A percentile compares a stretch with the other conserved stretches of the same genome.
These are phyloP conservation scores for Eleginops maclovinus DNA, from an alignment of 2,113 vertebrate genomes.

Conservation along the genomic window DNA sequence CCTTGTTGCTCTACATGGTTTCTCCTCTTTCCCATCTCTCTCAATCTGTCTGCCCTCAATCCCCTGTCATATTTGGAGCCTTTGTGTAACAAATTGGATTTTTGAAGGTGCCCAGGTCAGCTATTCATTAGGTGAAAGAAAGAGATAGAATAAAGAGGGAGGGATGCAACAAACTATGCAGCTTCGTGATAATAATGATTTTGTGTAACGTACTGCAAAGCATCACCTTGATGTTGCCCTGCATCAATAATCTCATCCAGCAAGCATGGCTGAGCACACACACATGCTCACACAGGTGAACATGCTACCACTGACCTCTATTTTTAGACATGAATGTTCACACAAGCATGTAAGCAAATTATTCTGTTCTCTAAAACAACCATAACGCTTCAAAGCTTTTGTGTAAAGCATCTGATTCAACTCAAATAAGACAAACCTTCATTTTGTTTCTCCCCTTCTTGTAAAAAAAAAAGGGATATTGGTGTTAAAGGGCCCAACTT, in stretches of 20 bases:
- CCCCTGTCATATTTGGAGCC: conserved; percentile 52
- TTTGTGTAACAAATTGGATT: conserved; percentile 72
- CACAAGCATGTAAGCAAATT: conserved; percentile 32
- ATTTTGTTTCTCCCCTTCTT: conserved; percentile 23
- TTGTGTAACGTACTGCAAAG: conserved; percentile 24
- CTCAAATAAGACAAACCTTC: conserved; percentile 45
- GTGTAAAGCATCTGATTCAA: conserved; percentile 42
- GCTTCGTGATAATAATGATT: conserved; percentile 16
- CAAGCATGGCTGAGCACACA: conserved; percentile 57
- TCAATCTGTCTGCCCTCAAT: conserved; percentile 58
- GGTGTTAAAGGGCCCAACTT: conserved; percentile 15
- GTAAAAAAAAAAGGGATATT: neutral
- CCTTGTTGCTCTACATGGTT: conserved; percentile 13
- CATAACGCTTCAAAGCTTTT: conserved; percentile 8
- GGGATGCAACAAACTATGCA: conserved; percentile 23
- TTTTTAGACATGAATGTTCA: conserved; percentile 57
- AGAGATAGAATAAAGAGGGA: neutral
- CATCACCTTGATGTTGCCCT: conserved; percentile 39
- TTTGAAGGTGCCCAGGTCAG: conserved; percentile 48
- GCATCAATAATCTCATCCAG: conserved; percentile 61
- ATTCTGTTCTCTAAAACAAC: conserved; percentile 8
- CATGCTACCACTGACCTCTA: conserved; percentile 50
- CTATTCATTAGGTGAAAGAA: conserved; percentile 39
- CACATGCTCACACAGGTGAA: conserved; percentile 57
- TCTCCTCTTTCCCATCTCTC: conserved; percentile 24